These are phyloP conservation scores for Falco punctatus DNA, from an alignment of 2,113 vertebrate genomes.

Conservation along the genomic window DNA sequence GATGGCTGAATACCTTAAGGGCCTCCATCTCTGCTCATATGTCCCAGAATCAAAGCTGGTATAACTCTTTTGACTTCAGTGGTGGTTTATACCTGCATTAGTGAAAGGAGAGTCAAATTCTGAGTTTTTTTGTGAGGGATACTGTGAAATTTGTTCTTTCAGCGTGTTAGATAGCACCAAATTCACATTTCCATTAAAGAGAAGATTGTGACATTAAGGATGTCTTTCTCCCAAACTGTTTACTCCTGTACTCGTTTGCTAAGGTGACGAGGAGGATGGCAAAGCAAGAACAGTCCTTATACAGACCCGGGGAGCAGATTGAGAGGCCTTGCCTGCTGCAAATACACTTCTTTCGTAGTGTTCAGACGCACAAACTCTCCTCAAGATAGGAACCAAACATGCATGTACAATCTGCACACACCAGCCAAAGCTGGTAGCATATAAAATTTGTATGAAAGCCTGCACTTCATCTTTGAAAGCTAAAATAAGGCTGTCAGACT, in stretches of 20 bases:
- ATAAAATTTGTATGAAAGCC: background rate
- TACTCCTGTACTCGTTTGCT: background rate
- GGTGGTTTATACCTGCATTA: conserved; percentile 5
- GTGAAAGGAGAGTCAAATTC: background rate
- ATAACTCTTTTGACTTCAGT: conserved; percentile 25
- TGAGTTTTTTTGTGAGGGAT: background rate
- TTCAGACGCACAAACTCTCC: background rate
- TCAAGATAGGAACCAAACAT: background rate
- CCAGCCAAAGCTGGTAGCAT: background rate
- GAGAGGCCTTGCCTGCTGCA: background rate
- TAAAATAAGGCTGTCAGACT: background rate
- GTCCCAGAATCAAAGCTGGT: conserved; percentile 15
- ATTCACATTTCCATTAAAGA: background rate
- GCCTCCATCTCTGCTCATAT: conserved; percentile 17
- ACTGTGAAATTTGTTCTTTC: background rate
- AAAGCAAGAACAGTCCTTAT: background rate
- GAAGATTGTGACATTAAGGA: background rate
- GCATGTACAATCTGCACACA: background rate
- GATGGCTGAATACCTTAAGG: conserved; percentile 49
- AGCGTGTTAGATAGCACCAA: background rate
- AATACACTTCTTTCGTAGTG: background rate
- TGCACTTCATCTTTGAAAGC: background rate
- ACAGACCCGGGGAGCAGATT: background rate
- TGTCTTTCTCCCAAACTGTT: background rate
- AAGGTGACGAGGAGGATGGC: background rate